Evolutionary conservation across 2,797 vertebrate genomes (phyloP).

Genomic region (Glossophaga mutica): DNA sequence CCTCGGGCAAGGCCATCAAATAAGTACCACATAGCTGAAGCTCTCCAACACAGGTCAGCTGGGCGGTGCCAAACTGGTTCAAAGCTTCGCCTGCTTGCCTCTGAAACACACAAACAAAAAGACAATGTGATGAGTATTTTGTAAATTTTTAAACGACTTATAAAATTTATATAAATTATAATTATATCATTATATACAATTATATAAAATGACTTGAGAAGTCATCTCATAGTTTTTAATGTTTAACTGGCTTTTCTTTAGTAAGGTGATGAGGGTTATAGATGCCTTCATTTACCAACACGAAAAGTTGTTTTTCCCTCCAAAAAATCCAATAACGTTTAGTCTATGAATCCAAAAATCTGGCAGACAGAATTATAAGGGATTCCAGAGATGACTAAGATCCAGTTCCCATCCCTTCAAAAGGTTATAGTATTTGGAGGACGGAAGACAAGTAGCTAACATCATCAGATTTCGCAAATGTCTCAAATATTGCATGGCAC

Average conservation of each 20-base stretch:
- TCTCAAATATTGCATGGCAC: neutral
- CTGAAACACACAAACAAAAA: neutral
- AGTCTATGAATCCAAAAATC: neutral
- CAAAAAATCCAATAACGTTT: neutral
- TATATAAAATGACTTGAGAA: neutral
- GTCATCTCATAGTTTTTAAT: neutral
- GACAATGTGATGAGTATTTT: neutral
- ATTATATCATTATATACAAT: neutral
- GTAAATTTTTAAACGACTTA: neutral
- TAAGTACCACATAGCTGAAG: neutral
- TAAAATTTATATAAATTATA: neutral
- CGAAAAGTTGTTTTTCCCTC: neutral
- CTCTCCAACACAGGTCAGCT: neutral
- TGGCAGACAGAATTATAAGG: neutral
- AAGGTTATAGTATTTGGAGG: neutral
- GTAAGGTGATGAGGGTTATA: neutral
- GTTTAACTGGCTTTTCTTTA: conserved; percentile 20
- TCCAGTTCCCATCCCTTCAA: neutral
- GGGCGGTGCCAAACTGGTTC: neutral
- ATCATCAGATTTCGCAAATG: neutral
- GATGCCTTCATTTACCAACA: neutral
- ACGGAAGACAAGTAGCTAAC: neutral
- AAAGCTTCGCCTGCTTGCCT: neutral
- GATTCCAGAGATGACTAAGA: neutral
- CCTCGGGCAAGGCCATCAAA: neutral